phyloP scores from a whole-genome alignment of 2,888 invertebrate species.

The Chloroclysta siterata region DNA sequence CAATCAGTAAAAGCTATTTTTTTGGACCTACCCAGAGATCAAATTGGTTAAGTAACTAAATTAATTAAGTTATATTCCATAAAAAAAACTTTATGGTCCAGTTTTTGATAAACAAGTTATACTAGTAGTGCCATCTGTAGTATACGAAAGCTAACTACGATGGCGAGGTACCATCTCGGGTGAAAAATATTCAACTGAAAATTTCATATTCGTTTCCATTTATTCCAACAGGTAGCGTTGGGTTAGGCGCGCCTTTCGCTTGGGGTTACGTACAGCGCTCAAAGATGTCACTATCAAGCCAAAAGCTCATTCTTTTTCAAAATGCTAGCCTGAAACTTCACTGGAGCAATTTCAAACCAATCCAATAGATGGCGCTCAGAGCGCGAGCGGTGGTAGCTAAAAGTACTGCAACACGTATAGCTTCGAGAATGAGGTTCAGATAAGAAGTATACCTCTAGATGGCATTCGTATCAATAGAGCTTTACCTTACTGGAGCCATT shows the following conservation, averaged over 20 bases:
- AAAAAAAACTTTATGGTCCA: no score
- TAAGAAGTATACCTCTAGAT: no score
- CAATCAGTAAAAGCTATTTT: no score
- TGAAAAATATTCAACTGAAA: slow-evolving; percentile 1
- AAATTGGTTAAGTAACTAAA: no score
- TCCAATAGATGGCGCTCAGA: slow-evolving; percentile 19
- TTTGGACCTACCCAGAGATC: no score
- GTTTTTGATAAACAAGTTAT: no score
- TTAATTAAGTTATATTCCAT: no score
- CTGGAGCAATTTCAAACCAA: neutral
- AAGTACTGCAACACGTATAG: no score
- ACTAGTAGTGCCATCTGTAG: neutral
- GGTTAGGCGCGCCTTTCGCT: neutral
- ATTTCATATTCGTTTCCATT: neutral
- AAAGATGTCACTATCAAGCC: slow-evolving; percentile 28
- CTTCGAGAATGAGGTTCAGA: no score
- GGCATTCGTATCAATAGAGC: no score
- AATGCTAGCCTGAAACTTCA: neutral
- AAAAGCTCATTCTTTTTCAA: slow-evolving; percentile 9
- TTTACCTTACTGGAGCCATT: no score
- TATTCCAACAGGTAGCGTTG: neutral
- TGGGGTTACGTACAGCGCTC: neutral
- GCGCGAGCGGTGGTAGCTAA: neutral
- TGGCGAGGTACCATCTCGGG: no score
- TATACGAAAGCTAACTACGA: neutral